Conservation (phyloP, 1,140 invertebrate genomes). For the Apolygus lucorum region DNA sequence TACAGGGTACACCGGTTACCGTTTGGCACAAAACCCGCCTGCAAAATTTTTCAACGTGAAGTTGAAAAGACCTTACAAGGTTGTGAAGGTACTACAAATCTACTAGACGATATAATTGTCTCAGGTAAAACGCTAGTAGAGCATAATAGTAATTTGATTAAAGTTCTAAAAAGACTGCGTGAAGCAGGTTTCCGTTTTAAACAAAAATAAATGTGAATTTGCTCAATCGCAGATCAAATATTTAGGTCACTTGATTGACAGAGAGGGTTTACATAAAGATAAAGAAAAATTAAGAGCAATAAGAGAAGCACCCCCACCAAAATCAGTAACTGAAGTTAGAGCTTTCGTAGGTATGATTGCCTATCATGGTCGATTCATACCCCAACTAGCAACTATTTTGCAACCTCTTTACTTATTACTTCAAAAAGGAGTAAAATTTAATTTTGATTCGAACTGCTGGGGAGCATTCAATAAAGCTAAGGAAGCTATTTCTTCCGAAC, state of each 20-base stretch:
- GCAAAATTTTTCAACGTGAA: no score
- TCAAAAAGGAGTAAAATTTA: conserved; percentile 12
- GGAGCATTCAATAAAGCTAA: no score
- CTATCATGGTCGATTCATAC: conserved; percentile 37
- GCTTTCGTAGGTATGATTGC: conserved; percentile 36
- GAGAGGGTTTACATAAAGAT: conserved; percentile 36
- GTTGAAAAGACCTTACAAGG: conserved; percentile 19
- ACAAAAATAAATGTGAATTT: conserved; percentile 28
- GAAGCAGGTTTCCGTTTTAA: conserved; percentile 23
- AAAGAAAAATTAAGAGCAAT: conserved; percentile 36
- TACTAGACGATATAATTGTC: conserved; percentile 10
- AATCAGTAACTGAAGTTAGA: conserved; percentile 31
- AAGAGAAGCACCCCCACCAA: conserved; percentile 31
- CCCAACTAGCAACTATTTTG: conserved; percentile 29
- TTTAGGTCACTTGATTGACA: conserved; percentile 36
- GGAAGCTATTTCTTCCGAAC: conserved; percentile 30
- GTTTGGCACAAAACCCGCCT: no score
- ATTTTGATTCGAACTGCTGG: background rate
- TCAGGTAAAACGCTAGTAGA: background rate
- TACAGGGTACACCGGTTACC: conserved; percentile 18
- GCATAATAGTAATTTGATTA: conserved; percentile 1
- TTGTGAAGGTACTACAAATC: conserved; percentile 1
- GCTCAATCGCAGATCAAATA: conserved; percentile 31
- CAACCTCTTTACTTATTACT: conserved; percentile 7
- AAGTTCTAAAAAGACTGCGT: background rate